A percentile compares a stretch with the other conserved stretches of the same genome.
Conservation (phyloP, 2,113 vertebrate genomes). For the Crotalus viridis region DNA sequence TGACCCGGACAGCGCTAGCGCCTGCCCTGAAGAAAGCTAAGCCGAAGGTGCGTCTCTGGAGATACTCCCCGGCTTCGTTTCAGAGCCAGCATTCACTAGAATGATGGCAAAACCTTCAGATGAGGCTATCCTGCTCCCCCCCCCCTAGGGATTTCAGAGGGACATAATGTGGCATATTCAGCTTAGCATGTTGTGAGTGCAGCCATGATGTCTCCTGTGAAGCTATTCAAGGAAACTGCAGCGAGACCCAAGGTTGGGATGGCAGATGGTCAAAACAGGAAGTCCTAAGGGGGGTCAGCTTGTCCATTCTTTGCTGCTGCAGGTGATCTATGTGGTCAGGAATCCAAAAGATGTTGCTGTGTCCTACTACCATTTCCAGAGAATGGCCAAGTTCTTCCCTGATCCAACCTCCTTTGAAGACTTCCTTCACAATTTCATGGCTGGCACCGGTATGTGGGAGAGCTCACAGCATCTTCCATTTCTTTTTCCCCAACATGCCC, state of each 20-base stretch:
- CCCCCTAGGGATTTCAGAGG: background rate
- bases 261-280: background rate
- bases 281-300: background rate
- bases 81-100: background rate
- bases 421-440: conserved; percentile 74
- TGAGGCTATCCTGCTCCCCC: background rate
- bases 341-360: conserved; percentile 84
- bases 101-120: background rate
- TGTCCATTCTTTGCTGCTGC: background rate
- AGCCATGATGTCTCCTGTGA: background rate
- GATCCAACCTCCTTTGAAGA: conserved; percentile 68
- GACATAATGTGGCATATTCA: background rate
- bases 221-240: background rate
- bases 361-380: conserved; percentile 85
- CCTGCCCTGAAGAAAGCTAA: conserved; percentile 69
- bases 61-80: background rate
- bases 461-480: background rate
- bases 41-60: conserved; percentile 69
- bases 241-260: background rate
- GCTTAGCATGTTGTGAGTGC: background rate
- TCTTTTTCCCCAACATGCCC: background rate
- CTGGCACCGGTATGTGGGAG: conserved; percentile 72
- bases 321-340: conserved; percentile 85
- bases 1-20: conserved; percentile 72
- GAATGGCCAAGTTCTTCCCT: conserved; percentile 81